Conservation (phyloP, 2,888 invertebrate genomes). For the Drosophila planitibia region DNA sequence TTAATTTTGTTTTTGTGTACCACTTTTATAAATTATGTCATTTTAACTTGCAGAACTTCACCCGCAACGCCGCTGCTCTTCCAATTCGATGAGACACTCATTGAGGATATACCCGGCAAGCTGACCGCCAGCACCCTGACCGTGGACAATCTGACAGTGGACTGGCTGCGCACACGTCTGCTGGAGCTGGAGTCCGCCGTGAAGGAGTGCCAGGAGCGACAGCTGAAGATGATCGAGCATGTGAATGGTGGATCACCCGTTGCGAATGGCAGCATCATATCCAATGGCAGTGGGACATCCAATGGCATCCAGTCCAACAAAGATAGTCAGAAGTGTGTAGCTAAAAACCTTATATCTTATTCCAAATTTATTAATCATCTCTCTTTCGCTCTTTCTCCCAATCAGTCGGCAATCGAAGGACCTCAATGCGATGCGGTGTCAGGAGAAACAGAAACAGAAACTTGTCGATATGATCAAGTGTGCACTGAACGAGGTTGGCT, state of each 20-base stretch:
- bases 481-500: slow-evolving; percentile 94
- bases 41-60: slow-evolving; percentile 88
- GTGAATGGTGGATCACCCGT: slow-evolving; percentile 84
- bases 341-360: not conserved
- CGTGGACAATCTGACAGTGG: slow-evolving; percentile 96
- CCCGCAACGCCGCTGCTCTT: slow-evolving; percentile 92
- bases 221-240: slow-evolving; percentile 87
- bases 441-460: slow-evolving; percentile 92
- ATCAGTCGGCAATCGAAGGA: slow-evolving; percentile 87
- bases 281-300: slow-evolving; percentile 78
- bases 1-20: not conserved
- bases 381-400: no score
- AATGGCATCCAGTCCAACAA: slow-evolving; percentile 86
- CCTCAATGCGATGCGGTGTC: slow-evolving; percentile 92
- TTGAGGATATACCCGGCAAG: slow-evolving; percentile 95
- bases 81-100: slow-evolving; percentile 94
- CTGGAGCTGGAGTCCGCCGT: slow-evolving; percentile 92
- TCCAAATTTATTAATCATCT: not conserved
- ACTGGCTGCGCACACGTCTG: slow-evolving; percentile 93
- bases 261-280: slow-evolving; percentile 86
- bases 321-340: slow-evolving; percentile 83
- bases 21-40: not conserved
- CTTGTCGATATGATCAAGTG: slow-evolving; percentile 93
- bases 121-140: slow-evolving; percentile 94
- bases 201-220: slow-evolving; percentile 91